Evolutionary conservation across 1,140 invertebrate genomes (phyloP).

Genomic region (Hylaeus anthracinus): DNA sequence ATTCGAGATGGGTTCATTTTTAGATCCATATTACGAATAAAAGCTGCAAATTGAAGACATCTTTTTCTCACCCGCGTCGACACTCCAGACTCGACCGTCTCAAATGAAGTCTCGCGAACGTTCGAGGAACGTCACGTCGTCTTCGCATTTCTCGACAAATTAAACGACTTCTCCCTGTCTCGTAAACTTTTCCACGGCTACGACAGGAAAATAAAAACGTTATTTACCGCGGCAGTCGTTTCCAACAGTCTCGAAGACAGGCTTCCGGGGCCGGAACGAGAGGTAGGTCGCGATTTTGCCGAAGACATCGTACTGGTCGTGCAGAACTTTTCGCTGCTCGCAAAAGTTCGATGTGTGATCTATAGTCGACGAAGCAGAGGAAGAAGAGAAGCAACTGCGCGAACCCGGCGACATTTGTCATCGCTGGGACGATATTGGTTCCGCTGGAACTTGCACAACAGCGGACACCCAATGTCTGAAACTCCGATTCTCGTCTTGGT

Average conservation of each 20-base stretch:
- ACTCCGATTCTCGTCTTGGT: background rate
- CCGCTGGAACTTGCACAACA: slow-evolving; percentile 27
- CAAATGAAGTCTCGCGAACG: no score
- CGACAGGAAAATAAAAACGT: slow-evolving; percentile 7
- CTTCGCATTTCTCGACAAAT: slow-evolving; percentile 3
- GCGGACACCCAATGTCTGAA: background rate
- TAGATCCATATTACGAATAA: no score
- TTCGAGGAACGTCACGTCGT: no score
- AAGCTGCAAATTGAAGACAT: no score
- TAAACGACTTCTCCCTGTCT: slow-evolving; percentile 14
- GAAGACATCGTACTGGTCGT: background rate
- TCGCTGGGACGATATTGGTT: slow-evolving; percentile 48
- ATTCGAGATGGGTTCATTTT: no score
- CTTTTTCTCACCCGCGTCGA: no score
- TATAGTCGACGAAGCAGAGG: background rate
- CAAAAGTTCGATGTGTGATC: slow-evolving; percentile 33
- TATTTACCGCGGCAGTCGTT: slow-evolving; percentile 27
- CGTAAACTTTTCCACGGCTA: slow-evolving; percentile 5
- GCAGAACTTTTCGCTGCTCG: slow-evolving; percentile 20
- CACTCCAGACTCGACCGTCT: no score
- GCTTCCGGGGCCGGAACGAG: no score
- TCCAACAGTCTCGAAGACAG: background rate
- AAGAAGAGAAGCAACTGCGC: background rate
- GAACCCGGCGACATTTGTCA: slow-evolving; percentile 48
- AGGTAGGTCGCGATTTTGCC: background rate